phyloP scores from a whole-genome alignment of 2,888 invertebrate genomes.

The Euzetes globulus region DNA sequence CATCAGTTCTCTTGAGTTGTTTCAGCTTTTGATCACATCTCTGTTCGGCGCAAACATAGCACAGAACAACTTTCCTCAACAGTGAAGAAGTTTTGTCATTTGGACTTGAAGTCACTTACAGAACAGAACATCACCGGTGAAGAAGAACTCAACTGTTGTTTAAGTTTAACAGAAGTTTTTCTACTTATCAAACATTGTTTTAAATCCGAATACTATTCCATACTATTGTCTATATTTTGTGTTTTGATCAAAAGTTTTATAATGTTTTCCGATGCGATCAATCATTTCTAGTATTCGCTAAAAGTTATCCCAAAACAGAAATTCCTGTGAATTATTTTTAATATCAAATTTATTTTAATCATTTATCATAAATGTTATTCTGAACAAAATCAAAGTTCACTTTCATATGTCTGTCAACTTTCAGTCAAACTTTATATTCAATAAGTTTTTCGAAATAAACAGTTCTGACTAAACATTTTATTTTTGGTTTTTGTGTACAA shows the following conservation, averaged over 20 bases:
- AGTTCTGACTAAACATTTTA: neutral
- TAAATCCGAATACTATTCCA: no score
- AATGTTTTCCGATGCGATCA: neutral
- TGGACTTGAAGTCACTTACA: neutral
- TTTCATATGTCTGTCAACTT: constrained; percentile 11
- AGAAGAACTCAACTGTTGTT: constrained; percentile 4
- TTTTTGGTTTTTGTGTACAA: constrained; percentile 8
- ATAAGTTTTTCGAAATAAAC: neutral
- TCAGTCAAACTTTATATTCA: neutral
- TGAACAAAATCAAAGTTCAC: neutral
- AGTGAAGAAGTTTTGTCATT: constrained; percentile 8
- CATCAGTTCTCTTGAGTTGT: neutral
- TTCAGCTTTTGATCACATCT: constrained; percentile 1
- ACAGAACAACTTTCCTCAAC: neutral
- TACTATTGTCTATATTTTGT: neutral
- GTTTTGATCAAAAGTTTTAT: neutral
- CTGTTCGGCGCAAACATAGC: neutral
- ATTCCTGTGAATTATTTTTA: neutral
- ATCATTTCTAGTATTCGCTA: neutral
- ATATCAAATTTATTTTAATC: neutral
- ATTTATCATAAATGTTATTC: neutral
- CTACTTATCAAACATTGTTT: neutral
- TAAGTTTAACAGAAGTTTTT: neutral
- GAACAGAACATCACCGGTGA: constrained; percentile 15
- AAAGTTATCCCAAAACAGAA: neutral